Base-by-base conservation (phyloP, 2,113 vertebrate genomes). In the Suricata suricatta region DNA sequence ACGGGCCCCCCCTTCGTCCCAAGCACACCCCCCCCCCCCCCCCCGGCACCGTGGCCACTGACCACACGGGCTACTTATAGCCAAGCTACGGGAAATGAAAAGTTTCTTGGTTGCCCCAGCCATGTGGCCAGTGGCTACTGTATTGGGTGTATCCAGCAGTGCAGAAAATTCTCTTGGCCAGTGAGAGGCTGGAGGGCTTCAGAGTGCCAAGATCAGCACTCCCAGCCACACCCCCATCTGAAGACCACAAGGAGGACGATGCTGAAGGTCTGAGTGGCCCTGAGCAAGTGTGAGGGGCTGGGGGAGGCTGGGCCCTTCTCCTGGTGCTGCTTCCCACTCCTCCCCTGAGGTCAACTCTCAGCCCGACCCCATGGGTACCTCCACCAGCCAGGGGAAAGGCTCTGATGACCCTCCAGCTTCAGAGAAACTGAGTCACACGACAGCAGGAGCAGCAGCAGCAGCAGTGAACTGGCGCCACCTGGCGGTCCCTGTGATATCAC, bases 1-100 rank as follows among this genome's bases (percentile, higher is more conserved):
- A 98, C 97, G 88, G 81, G 33, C 81, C 96, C 80, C 50, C 96
- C 74, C 57, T 3, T 31, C 98, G n/a, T 52, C 96, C 96, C 81
- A 98, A 89, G 97, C 97, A 92, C 95, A 82, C 15, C 38, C 31
- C 2, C 44, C 44, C 31, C 31, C 3, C 50, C 11, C 44, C 44
- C 12, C 15, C 38, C 31, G 1, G 3, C 10, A 12, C 27, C 44
- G 33, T 8, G 35, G 17, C 23, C 66, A 8, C 14, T 0, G 69
- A 44, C 76, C 41, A 2, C 54, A 1, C 5, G 57, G 35, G 25
- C 33, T 41, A 0, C 31, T 25, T 60, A 35, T 31, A 21, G 29
- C 15, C 3, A 21, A n/a, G 35, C 38, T 44, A 4, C 35, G 13
- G 10, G 64, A 33, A 16, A 44, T 23, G 6, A 17, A 11, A 77